Conservation (phyloP, 2,113 vertebrate genomes). For the Dascyllus trimaculatus region DNA sequence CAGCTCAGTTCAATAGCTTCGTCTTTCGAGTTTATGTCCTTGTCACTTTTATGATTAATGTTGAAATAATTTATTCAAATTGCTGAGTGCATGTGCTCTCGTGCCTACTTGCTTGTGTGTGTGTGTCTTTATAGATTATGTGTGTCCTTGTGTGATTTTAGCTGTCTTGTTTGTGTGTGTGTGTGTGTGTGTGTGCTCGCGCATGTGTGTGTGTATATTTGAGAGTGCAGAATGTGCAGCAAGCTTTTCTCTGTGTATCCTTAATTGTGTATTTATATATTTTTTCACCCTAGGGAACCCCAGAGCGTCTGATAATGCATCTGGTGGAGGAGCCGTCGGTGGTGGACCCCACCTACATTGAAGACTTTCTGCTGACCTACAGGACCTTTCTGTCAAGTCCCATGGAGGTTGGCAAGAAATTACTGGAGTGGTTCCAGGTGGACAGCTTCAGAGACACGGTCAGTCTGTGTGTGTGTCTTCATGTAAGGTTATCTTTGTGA, state of each 20-base stretch:
- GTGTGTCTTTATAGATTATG: background rate
- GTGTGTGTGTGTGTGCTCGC: background rate
- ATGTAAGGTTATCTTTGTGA: background rate
- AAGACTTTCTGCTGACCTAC: conserved; percentile 96
- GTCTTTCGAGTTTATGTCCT: conserved; percentile 48
- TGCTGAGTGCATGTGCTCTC: background rate
- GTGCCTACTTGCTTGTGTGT: background rate
- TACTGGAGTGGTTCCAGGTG: conserved; percentile 96
- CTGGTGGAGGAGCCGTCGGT: conserved; percentile 98
- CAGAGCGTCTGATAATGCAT: conserved; percentile 95
- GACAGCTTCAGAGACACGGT: conserved; percentile 95
- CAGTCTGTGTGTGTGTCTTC: conserved; percentile 21
- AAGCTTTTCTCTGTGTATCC: background rate
- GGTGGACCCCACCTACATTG: conserved; percentile 97
- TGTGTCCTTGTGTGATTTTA: conserved; percentile 18
- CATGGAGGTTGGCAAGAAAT: conserved; percentile 93
- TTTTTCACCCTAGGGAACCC: conserved; percentile 87
- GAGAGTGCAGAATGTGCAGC: no score
- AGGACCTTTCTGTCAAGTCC: conserved; percentile 95
- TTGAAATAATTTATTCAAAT: conserved; percentile 31
- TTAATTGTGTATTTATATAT: background rate
- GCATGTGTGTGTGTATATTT: background rate
- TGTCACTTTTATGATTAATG: conserved; percentile 68
- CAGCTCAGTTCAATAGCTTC: conserved; percentile 41
- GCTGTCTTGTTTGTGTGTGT: conserved; percentile 10